Base-by-base conservation (phyloP, 2,888 invertebrate genomes). In the Gandaritis pyraliata region DNA sequence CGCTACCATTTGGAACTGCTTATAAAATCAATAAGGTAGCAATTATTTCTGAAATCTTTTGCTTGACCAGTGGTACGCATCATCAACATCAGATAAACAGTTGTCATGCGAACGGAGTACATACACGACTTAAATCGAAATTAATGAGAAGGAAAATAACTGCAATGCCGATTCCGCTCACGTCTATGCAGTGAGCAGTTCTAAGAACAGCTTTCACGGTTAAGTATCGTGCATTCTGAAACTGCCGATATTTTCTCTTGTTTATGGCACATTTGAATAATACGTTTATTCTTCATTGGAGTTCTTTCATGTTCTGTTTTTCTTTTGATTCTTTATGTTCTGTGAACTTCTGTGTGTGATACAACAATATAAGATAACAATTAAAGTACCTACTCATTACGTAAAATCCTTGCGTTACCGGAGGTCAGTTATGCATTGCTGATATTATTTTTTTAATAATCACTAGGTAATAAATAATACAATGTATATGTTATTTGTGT, bases 171-270 rank as follows among this genome's bases (percentile, higher is more conserved):
- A 86, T 85, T 83, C 87, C 64, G 64, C 70, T 75, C 85, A 81
- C 81, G 84, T 79, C 69, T 74, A 66, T 66, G 58, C 76, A 77
- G 72, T 75, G 78, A 71, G 75, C 75, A 81, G 74, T 86, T 86
- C 88, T 82, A 68, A 76, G 90, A 86, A 89, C 76, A 76, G 83
- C 88, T 88, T 90, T 90, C 87, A 83, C 87, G 80, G 76, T 75
- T 79, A 77, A 80, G 77, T 78, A 83, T 83, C 83, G 78, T 80
- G 77, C 83, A 84, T 83, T 83, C 79, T 79, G 78, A 80, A 81
- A 79, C 80, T 79, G 78, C 82, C 83, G 83, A 79, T 74, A 72
- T 79, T 82, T 81, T 78, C 78, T 75, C 51, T 49, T 60, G 46
- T 30, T 53, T 47, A 39, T n/a, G n/a, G n/a, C n/a, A n/a, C n/a